These are phyloP conservation scores for Aspidiotus rigidus DNA, from an alignment of 2,888 invertebrate species.

Conservation along the genomic window DNA sequence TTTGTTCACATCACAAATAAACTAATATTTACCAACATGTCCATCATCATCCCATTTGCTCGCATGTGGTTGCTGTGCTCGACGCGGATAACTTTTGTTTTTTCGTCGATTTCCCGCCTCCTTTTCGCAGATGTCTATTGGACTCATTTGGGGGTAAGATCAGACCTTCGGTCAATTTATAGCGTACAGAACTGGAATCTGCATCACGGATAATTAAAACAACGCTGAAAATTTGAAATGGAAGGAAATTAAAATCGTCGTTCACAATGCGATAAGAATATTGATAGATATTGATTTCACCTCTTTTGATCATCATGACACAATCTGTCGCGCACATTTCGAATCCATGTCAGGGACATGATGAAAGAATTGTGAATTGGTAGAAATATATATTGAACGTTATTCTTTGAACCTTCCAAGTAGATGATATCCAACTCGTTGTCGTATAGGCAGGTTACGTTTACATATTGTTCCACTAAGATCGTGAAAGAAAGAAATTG, in stretches of 20 bases:
- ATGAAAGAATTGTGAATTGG: conserved; percentile 10
- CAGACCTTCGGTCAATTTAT: conserved; percentile 14
- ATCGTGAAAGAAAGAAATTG: background rate
- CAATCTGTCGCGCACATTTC: background rate
- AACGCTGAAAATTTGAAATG: conserved; percentile 11
- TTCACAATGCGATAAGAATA: background rate
- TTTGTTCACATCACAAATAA: no score
- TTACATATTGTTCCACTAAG: conserved; percentile 7
- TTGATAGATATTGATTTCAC: background rate
- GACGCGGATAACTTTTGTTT: background rate
- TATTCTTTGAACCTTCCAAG: background rate
- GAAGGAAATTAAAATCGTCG: background rate
- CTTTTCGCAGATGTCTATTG: background rate
- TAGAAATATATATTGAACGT: conserved; percentile 4
- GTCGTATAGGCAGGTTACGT: conserved; percentile 8
- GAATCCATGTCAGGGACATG: conserved; percentile 22
- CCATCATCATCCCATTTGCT: no score
- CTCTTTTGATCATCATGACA: background rate
- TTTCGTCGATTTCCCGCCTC: background rate
- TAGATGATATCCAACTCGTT: conserved; percentile 16
- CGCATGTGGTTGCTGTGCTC: no score
- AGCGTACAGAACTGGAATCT: conserved; percentile 24
- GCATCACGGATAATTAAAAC: conserved; percentile 22
- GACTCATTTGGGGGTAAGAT: conserved; percentile 11
- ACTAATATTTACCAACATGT: no score